These are phyloP conservation scores for Centropristis striata DNA, from an alignment of 2,113 vertebrate genomes.

Conservation along the genomic window DNA sequence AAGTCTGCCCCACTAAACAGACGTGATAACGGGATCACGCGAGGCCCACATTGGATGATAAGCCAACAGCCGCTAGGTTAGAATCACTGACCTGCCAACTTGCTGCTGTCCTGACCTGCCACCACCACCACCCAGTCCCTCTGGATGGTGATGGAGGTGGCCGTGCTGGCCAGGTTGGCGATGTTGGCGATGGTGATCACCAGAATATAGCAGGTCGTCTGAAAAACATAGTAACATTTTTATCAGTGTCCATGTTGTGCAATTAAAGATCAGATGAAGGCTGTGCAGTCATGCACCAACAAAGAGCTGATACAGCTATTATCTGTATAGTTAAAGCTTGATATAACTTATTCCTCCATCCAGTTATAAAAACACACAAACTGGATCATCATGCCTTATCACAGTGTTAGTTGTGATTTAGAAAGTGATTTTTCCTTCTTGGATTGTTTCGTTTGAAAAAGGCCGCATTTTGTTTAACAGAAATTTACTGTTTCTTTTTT, in stretches of 20 bases:
- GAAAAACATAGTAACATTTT: constrained; percentile 30
- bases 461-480: too few species aligned
- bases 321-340: too few species aligned
- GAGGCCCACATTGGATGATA: constrained; percentile 15
- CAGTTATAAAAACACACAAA: too few species aligned
- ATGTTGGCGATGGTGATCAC: constrained; percentile 97
- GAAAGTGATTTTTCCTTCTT: too few species aligned
- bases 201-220: constrained; percentile 96
- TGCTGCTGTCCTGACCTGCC: constrained; percentile 95
- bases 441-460: too few species aligned
- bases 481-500: neutral
- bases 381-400: too few species aligned
- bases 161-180: constrained; percentile 97
- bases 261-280: too few species aligned
- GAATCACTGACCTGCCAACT: constrained; percentile 90
- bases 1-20: constrained; percentile 43
- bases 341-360: too few species aligned
- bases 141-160: constrained; percentile 96
- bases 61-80: neutral
- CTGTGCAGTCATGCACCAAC: neutral
- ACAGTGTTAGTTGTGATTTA: too few species aligned
- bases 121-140: constrained; percentile 99
- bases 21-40: constrained; percentile 54
- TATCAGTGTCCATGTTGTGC: neutral
- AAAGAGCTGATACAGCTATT: too few species aligned